phyloP scores from a whole-genome alignment of 2,113 vertebrate genomes.

The Alectura lathami region DNA sequence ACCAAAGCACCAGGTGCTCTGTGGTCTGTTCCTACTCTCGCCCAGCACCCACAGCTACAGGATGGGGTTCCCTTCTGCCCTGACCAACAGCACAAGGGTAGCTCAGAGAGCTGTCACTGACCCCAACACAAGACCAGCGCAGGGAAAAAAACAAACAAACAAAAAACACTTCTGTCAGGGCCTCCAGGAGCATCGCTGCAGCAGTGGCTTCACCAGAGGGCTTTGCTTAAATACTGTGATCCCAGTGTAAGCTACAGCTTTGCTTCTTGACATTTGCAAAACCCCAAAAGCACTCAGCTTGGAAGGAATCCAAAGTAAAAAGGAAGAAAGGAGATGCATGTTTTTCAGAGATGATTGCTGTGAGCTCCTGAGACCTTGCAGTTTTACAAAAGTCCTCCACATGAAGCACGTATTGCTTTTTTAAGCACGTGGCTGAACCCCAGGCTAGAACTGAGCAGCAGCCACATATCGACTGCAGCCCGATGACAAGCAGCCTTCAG shows the following conservation, averaged over 20 bases:
- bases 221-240: conserved; percentile 10
- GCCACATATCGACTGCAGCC: accelerated
- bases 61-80: neutral
- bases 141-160: accelerated
- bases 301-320: neutral
- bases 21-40: neutral
- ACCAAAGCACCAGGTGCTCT: neutral
- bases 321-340: neutral
- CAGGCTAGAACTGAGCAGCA: neutral
- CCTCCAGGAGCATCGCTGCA: accelerated
- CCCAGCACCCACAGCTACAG: neutral
- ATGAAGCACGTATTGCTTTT: neutral
- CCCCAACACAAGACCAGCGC: accelerated
- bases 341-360: neutral
- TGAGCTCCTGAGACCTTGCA: neutral
- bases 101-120: neutral
- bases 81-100: neutral
- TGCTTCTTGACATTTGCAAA: neutral
- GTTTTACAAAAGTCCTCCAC: neutral
- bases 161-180: neutral
- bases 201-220: neutral
- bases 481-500: neutral
- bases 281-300: neutral
- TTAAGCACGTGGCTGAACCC: neutral
- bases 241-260: neutral